Base-by-base conservation (phyloP, 1,140 invertebrate species). In the Cotesia chilonis region DNA sequence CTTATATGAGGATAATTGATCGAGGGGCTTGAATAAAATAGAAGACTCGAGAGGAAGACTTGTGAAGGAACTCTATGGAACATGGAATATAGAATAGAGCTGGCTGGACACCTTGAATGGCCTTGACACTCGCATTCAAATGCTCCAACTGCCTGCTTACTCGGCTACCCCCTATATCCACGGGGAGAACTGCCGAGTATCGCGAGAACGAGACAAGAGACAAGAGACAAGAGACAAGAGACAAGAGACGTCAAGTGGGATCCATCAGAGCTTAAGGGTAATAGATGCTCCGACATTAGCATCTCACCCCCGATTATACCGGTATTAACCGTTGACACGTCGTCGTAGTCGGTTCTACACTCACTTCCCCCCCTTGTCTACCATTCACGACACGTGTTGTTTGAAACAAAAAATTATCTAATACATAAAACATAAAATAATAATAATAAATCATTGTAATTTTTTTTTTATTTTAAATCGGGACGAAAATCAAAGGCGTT, bases 231-330 rank as follows among this genome's bases (percentile, higher is more conserved):
- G 60, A 61, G 60, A 35, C 28, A 28, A 59, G 17, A 17, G 54
- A 41, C 55, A 17, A 59, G 57, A 28, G 61, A 78, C 77, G 79
- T 82, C 81, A 77, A 80, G 80, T 76, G 77, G 80, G 78, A 85
- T 85, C 83, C 81, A 78, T 85, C 84, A 83, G 64, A 41, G 64
- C 64, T 83, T 86, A 83, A 85, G 73, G 79, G 81, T 85, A 85
- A 85, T 86, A 82, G 84, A 86, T 85, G 83, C 84, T 79, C 75
- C 77, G 80, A 83, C 81, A 86, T 85, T 85, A 85, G 83, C 85
- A 85, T 85, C 38, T 65, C 59, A 63, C 36, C 55, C 72, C 60
- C 80, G 83, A 85, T 84, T 85, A 85, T 85, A 66, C 51, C 85
- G 81, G 77, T 72, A 82, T 85, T 83, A 85, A 71, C 79, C 78